Base-by-base conservation (phyloP, 2,888 invertebrate species). In the Drosophila atripex region DNA sequence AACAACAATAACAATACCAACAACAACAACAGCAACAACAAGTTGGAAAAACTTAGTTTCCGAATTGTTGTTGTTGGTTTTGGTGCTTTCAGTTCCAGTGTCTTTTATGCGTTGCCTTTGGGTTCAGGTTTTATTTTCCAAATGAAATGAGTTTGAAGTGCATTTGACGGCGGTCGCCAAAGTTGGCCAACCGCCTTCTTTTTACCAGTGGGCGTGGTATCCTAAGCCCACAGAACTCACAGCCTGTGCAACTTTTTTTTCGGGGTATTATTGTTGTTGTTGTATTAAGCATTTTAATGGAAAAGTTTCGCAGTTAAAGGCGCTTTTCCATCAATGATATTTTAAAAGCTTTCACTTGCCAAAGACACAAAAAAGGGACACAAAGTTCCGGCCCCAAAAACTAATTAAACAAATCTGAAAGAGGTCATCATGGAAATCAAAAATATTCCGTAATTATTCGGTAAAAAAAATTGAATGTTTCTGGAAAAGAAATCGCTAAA, bases 111-210 rank as follows among this genome's bases (percentile, higher is more conserved):
- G 63, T 46, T 39, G 66, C 60, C 47, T 64, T 69, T 55, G 23
- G 64, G 54, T 78, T 78, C 88, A 79, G 84, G 86, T 83, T 85
- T 84, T 88, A 87, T 88, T 84, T 84, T 88, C 89, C 89, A 75
- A 88, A 88, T 85, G 84, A 85, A 85, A 88, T 86, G 89, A 88
- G 86, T 88, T 85, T 85, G 75, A 85, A 85, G 84, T 85, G 84
- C 88, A 84, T 88, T 88, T 82, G 84, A 69, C 73, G 78, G 86
- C 70, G 68, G 55, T 69, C 72, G 46, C 57, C 65, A 73, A 68
- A 65, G 71, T 61, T 75, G 70, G 49, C 32, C 46, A 28, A 46
- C 53, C 49, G 55, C 54, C 59, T 59, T 65, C 23, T 59, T 52
- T 23, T 66, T 32, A 46, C 39, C 39, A 74, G 72, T 78, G 83